Conservation (phyloP, 2,113 vertebrate genomes). For the Ophiodon elongatus region DNA sequence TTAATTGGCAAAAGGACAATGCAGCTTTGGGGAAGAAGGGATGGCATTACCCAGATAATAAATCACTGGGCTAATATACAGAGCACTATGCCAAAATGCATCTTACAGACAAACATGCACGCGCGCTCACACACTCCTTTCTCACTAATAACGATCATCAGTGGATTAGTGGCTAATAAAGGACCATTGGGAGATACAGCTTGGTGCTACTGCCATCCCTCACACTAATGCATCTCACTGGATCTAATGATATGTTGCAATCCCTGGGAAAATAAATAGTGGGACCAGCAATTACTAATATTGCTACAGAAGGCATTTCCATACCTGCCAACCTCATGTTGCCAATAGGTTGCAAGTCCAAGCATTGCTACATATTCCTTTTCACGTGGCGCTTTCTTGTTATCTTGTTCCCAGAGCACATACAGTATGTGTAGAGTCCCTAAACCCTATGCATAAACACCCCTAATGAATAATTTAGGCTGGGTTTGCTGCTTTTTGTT, state of each 20-base stretch:
- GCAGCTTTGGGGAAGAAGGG: constrained; percentile 70
- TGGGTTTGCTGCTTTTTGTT: background rate
- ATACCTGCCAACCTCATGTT: constrained; percentile 31
- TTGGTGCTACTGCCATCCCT: constrained; percentile 55
- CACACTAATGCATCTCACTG: constrained; percentile 66
- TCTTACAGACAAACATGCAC: constrained; percentile 3
- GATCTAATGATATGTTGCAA: constrained; percentile 72
- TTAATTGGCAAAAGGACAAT: constrained; percentile 80
- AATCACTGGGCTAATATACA: constrained; percentile 75
- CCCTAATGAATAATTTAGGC: background rate
- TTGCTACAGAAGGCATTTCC: constrained; percentile 29
- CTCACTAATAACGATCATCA: constrained; percentile 75
- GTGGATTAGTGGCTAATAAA: constrained; percentile 79
- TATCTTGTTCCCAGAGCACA: constrained; percentile 23
- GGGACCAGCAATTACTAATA: constrained; percentile 50
- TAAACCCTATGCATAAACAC: background rate
- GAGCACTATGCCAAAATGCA: constrained; percentile 64
- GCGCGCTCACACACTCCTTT: constrained; percentile 18
- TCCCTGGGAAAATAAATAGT: constrained; percentile 56
- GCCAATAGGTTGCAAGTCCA: constrained; percentile 29
- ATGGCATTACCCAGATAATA: constrained; percentile 71
- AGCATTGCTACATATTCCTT: constrained; percentile 16
- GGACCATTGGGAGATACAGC: constrained; percentile 64
- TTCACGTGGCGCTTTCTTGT: constrained; percentile 13
- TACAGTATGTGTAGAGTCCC: background rate